Evolutionary conservation across 2,113 vertebrate genomes (phyloP), one percentile per base, ranked within the genome.

Genomic region (Macquaria ambigua): DNA sequence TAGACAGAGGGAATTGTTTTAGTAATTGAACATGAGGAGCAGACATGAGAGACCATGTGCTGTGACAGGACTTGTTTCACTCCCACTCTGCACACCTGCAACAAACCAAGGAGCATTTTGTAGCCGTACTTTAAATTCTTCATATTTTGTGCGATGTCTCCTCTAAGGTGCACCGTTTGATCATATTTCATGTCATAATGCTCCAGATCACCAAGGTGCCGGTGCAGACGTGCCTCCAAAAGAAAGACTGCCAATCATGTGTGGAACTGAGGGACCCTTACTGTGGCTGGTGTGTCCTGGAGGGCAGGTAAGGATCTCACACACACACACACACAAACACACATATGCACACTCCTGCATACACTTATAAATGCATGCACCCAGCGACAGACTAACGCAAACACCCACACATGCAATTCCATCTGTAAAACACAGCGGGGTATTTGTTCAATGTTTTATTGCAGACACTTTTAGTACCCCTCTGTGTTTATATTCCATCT

Each of bases 241-340:
- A 96, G 82, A 70, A 82, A 0, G 93, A 97, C 94, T 98, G 97
- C 77, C 83, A 91, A 80, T 95, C 96, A 68, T 98, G 97, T 63
- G 94, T 97, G 53, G 93, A 87, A n/a, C 92, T 96, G 80, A 92
- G 50, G 87, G 97, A 98, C 90, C 97, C 97, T 0, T 96, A 97
- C 90, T 98, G 97, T 8, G 97, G 97, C 89, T 98, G 97, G 97
- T 98, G 97, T 73, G 93, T 96, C 77, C 96, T 98, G 74, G 96
- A 97, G 92, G 97, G 97, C 92, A 97, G 97, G 97, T 98, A 76
- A 88, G 81, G 41, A 70, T 59, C 41, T 23, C 43, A 43, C 53
- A 31, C 5, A 25, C 37, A n/a, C 48, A 53, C 28, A 31, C 28
- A 31, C 28, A 31, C 28, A 31, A 1, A 31, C 28, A 31, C 28